phyloP scores from a whole-genome alignment of 1,140 invertebrate species.

The Zaprionus africanus region DNA sequence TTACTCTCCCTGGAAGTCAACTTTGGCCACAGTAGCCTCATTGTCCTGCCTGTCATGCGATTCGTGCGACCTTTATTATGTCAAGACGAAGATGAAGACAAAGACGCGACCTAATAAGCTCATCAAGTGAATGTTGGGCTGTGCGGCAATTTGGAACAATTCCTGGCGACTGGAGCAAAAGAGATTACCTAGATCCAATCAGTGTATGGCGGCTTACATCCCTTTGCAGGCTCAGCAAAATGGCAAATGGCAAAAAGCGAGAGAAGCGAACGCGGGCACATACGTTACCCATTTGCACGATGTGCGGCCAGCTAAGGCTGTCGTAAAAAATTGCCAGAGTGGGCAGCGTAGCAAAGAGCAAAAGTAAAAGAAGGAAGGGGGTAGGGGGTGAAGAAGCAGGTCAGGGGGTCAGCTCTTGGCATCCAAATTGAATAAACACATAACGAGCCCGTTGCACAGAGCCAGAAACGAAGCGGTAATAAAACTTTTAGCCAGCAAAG shows the following conservation, averaged over 20 bases:
- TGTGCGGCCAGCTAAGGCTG: constrained; percentile 38
- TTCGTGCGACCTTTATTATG: neutral
- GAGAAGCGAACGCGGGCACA: constrained; percentile 20
- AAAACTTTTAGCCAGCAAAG: constrained; percentile 75
- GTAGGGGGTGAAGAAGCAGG: too few species aligned
- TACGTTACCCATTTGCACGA: constrained; percentile 52
- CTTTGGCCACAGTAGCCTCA: neutral
- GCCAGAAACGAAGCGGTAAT: constrained; percentile 69
- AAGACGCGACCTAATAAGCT: constrained; percentile 34
- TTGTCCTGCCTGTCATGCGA: neutral
- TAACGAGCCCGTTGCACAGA: constrained; percentile 70
- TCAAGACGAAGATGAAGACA: constrained; percentile 3
- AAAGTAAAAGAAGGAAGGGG: constrained; percentile 23
- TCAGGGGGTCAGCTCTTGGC: neutral
- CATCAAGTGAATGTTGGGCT: constrained; percentile 17
- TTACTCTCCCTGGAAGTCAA: neutral
- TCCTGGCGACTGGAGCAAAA: constrained; percentile 1
- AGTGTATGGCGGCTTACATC: neutral
- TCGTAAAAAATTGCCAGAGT: constrained; percentile 52
- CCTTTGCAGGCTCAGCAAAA: constrained; percentile 32
- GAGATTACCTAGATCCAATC: constrained; percentile 9
- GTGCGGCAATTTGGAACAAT: neutral
- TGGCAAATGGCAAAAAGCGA: neutral
- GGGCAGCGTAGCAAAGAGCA: constrained; percentile 38
- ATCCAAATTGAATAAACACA: constrained; percentile 80